Conservation (phyloP, 2,797 vertebrate species). For the Darevskia mixta region DNA sequence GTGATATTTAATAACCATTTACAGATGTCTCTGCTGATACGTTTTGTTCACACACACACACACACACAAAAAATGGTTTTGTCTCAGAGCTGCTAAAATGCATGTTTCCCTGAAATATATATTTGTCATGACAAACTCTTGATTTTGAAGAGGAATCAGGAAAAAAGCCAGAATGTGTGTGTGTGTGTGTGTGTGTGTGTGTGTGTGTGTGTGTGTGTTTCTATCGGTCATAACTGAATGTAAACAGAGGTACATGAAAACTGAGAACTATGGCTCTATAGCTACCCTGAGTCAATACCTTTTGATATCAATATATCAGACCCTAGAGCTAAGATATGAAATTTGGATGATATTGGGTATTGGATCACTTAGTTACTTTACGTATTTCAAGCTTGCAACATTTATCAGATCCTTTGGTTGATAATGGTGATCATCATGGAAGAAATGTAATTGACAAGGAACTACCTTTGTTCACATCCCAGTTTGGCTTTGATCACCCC, state of each 20-base stretch:
- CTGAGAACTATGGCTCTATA: background rate
- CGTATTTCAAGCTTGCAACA: background rate
- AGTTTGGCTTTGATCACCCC: background rate
- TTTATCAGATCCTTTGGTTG: background rate
- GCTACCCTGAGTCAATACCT: background rate
- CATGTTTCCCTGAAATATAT: background rate
- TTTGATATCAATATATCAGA: background rate
- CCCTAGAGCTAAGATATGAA: background rate
- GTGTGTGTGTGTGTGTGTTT: no score
- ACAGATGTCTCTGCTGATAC: background rate
- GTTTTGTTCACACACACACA: background rate
- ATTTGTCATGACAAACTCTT: background rate
- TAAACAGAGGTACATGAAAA: background rate
- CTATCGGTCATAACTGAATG: no score
- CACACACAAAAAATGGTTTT: background rate
- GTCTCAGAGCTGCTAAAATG: background rate
- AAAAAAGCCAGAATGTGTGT: background rate
- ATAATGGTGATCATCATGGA: background rate
- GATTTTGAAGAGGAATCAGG: background rate
- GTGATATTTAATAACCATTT: background rate
- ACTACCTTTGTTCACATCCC: background rate
- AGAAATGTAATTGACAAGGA: background rate
- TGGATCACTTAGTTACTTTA: background rate
- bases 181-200: no score
- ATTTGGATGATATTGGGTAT: background rate